phyloP scores from a whole-genome alignment of 2,888 invertebrate species.

The Cyclophora punctaria region DNA sequence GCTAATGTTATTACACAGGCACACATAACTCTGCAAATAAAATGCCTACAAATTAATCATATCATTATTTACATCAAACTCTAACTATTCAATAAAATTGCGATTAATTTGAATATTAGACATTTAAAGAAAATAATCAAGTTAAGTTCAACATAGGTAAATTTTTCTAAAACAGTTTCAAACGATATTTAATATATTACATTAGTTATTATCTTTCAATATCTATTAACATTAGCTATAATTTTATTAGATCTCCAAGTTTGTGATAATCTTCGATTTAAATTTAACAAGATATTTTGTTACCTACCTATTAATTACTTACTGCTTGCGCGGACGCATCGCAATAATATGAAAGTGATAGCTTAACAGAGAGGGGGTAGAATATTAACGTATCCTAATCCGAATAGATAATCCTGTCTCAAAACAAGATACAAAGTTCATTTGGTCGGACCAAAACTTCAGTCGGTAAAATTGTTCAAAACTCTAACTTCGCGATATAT shows the following conservation, averaged over 20 bases:
- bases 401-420: slow-evolving; percentile 63
- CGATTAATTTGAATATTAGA: slow-evolving; percentile 49
- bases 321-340: slow-evolving; percentile 31
- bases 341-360: slow-evolving; percentile 52
- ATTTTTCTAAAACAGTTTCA: slow-evolving; percentile 73
- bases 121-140: slow-evolving; percentile 57
- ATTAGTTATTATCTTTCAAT: slow-evolving; percentile 63
- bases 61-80: slow-evolving; percentile 57
- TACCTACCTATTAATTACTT: slow-evolving; percentile 65
- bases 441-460: slow-evolving; percentile 75
- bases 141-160: slow-evolving; percentile 70
- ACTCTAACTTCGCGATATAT: slow-evolving; percentile 42
- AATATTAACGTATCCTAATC: slow-evolving; percentile 60
- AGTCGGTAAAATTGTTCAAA: slow-evolving; percentile 71
- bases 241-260: slow-evolving; percentile 68
- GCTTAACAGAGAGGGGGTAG: slow-evolving; percentile 54
- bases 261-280: slow-evolving; percentile 66
- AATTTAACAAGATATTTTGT: slow-evolving; percentile 70
- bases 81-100: slow-evolving; percentile 61
- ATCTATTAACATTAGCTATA: slow-evolving; percentile 73
- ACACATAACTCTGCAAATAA: slow-evolving; percentile 61
- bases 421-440: slow-evolving; percentile 72
- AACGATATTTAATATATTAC: slow-evolving; percentile 64
- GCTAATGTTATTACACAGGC: slow-evolving; percentile 41
- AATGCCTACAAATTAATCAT: slow-evolving; percentile 52